A percentile compares a stretch with the other conserved stretches of the same genome.
Conservation (phyloP, 2,797 vertebrate genomes). For the Nyctalus aviator region DNA sequence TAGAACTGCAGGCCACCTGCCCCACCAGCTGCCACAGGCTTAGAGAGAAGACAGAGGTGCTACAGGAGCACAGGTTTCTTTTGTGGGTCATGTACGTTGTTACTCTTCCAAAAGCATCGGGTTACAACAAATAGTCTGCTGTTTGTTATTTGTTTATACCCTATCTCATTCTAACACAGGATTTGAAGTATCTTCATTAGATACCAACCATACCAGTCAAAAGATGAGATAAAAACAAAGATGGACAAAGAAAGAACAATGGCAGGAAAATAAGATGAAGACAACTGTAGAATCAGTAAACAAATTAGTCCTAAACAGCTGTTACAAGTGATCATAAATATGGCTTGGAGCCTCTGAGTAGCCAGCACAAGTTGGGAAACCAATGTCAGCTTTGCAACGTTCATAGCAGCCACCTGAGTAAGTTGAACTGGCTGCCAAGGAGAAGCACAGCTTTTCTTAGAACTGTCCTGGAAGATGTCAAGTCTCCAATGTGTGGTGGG, state of each 20-base stretch:
- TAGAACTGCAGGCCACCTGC: neutral
- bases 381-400: neutral
- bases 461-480: neutral
- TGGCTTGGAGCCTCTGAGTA: neutral
- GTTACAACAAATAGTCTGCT: conserved; percentile 3
- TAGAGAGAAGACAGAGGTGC: neutral
- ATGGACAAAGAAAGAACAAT: neutral
- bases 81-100: neutral
- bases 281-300: neutral
- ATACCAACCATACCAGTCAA: conserved; percentile 53
- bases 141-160: conserved; percentile 26
- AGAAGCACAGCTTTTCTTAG: conserved; percentile 26
- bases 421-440: neutral
- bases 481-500: neutral
- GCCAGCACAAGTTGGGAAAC: neutral
- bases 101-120: neutral
- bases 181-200: conserved; percentile 53
- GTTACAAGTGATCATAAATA: neutral
- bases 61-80: neutral
- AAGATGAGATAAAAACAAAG: conserved; percentile 49
- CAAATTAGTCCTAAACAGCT: neutral
- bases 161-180: neutral
- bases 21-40: neutral
- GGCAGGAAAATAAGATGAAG: conserved; percentile 2
- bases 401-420: neutral